Base-by-base conservation (phyloP, 2,113 vertebrate genomes). In the Raja brachyura region DNA sequence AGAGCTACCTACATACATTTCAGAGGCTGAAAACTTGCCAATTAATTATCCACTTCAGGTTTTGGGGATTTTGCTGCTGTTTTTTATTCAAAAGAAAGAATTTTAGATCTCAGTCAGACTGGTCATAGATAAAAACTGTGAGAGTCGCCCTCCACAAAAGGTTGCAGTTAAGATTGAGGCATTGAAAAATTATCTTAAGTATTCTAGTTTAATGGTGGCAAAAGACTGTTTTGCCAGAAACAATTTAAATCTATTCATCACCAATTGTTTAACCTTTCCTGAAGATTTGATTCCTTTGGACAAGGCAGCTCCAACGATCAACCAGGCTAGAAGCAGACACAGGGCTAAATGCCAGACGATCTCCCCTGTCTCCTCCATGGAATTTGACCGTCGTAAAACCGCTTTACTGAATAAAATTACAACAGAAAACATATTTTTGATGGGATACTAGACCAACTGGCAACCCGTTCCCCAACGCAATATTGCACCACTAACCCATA, bases 231-330 rank as follows among this genome's bases (percentile, higher is more conserved):
- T 83, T 56, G 20, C 56, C 79, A 83, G 2, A 20, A 56, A 10
- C 18, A 6, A 54, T 83, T 22, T 22, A 83, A 22, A 39, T 83
- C 5, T 54, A 39, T 39, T 78, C 77, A 78, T 81, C 16, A 39
- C 10, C 39, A 86, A 86, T 14, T 7, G 8, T 63, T 95, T 95
- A 95, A 99, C 98, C 97, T 99, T 99, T 79, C 98, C 99, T n/a
- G 98, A 98, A 77, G 98, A 98, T 94, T 99, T 98, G 94, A 99
- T 99, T 94, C 99, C 98, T 97, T 96, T 99, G 94, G 97, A 97
- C 39, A 99, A 94, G 0, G 96, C 97, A 18, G 96, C 97, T 93
- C 94, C 96, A 33, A 98, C 96, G 22, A 99, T 94, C 0, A 97
- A 93, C 96, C 98, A 97, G 70, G 96, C 95, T 25, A 99, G 95